Percentiles rank a stretch among this genome's conserved stretches.
These are phyloP conservation scores for Littorina saxatilis DNA, from an alignment of 1,140 invertebrate species.

Conservation along the genomic window DNA sequence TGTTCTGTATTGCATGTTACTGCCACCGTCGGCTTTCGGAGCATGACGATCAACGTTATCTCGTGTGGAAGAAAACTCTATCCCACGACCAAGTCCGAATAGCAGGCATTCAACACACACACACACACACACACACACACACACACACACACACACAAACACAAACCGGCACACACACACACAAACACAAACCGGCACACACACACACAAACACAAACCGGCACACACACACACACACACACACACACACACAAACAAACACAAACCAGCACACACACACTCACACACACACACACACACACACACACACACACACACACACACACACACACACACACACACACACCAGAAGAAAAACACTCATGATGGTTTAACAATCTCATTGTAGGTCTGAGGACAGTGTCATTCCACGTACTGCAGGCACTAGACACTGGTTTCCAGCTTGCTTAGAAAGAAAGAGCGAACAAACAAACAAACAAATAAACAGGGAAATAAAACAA, in stretches of 20 bases:
- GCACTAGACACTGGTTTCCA: too few species aligned
- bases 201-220: slow-evolving; percentile 16
- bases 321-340: not conserved
- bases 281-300: not conserved
- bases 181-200: slow-evolving; percentile 4
- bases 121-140: slow-evolving; percentile 8
- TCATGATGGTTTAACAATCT: too few species aligned
- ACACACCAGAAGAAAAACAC: not conserved
- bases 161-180: slow-evolving; percentile 5
- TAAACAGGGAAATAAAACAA: too few species aligned
- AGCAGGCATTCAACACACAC: not conserved
- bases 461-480: slow-evolving; percentile 29
- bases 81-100: too few species aligned
- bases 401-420: too few species aligned
- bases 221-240: slow-evolving; percentile 19
- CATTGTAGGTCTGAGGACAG: too few species aligned
- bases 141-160: slow-evolving; percentile 16
- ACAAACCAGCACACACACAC: not conserved
- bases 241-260: slow-evolving; percentile 12
- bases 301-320: slow-evolving; percentile 6
- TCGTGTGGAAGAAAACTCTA: too few species aligned
- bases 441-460: too few species aligned
- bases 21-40: too few species aligned
- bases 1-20: too few species aligned
- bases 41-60: too few species aligned